phyloP scores from a whole-genome alignment of 2,888 invertebrate genomes.

The Eugnorisma glareosa region DNA sequence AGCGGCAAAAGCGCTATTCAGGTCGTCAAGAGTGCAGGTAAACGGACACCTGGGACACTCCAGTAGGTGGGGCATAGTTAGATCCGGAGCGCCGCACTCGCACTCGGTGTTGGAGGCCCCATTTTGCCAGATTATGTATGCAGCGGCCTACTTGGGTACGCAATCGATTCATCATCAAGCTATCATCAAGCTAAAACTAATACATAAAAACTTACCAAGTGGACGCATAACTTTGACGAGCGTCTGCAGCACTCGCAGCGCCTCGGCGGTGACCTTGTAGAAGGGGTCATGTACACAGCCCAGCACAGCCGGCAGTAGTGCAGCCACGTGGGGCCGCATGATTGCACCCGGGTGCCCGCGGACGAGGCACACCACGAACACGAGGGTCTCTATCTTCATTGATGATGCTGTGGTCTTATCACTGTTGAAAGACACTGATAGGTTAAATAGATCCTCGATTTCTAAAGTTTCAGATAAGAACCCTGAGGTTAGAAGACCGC shows the following conservation, averaged over 20 bases:
- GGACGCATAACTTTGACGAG: conserved; percentile 98
- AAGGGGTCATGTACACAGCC: conserved; percentile 98
- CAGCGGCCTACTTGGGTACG: too few relatives aligned
- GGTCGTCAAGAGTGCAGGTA: too few relatives aligned
- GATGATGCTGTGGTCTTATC: conserved; percentile 98
- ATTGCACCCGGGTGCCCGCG: conserved; percentile 94
- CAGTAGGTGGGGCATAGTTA: too few relatives aligned
- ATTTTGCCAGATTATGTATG: too few relatives aligned
- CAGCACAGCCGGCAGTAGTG: conserved; percentile 96
- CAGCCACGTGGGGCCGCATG: conserved; percentile 95
- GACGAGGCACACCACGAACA: conserved; percentile 96
- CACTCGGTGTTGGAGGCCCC: too few relatives aligned
- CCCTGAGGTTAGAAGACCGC: too few relatives aligned
- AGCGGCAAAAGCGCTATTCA: too few relatives aligned
- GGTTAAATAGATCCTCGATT: too few relatives aligned
- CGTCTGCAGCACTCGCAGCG: conserved; percentile 97
- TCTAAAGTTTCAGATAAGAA: too few relatives aligned
- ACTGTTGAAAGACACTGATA: conserved; percentile 61
- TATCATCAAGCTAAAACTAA: not conserved
- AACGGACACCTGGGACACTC: too few relatives aligned
- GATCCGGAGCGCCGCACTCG: too few relatives aligned
- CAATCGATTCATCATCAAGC: too few relatives aligned
- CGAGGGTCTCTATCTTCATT: conserved; percentile 99
- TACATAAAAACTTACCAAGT: conserved; percentile 87
- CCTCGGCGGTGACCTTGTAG: conserved; percentile 99